phyloP scores from a whole-genome alignment of 2,888 invertebrate genomes.

The Drosophila fulvimacula region DNA sequence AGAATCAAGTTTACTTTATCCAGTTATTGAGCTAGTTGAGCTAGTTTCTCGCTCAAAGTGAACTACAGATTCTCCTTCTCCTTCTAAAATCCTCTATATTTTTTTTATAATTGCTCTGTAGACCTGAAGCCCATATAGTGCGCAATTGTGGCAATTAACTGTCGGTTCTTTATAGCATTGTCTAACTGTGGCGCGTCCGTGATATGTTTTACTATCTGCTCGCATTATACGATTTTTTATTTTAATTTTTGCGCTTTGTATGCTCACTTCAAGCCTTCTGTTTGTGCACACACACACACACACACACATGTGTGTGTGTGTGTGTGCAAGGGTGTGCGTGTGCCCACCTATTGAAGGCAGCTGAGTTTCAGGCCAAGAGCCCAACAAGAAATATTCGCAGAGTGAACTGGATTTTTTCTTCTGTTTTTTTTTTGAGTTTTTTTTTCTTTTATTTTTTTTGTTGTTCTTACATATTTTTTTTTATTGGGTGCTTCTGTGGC shows the following conservation, averaged over 20 bases:
- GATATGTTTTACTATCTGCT: constrained; percentile 23
- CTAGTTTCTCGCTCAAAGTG: not conserved
- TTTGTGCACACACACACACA: constrained; percentile 22
- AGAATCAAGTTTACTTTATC: not conserved
- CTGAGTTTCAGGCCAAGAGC: constrained; percentile 23
- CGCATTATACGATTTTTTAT: constrained; percentile 42
- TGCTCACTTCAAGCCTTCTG: constrained; percentile 57
- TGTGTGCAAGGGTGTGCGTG: not conserved
- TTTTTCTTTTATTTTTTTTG: constrained; percentile 7
- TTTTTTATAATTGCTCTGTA: no score
- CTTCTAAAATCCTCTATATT: no score
- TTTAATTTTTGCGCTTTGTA: constrained; percentile 66
- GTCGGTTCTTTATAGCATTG: not conserved
- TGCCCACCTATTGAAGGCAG: constrained; percentile 31
- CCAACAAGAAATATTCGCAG: constrained; percentile 24
- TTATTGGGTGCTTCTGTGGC: constrained; percentile 56
- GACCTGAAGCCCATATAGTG: not conserved
- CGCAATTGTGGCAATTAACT: not conserved
- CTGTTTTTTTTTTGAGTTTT: not conserved
- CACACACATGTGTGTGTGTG: not conserved
- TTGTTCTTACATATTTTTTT: constrained; percentile 34
- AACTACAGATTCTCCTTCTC: no score
- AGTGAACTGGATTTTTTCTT: constrained; percentile 12
- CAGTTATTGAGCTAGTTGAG: not conserved
- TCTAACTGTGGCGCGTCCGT: constrained; percentile 3